Base-by-base conservation (phyloP, 64 coral and sea anemone genomes). In the Actinia tenebrosa region DNA sequence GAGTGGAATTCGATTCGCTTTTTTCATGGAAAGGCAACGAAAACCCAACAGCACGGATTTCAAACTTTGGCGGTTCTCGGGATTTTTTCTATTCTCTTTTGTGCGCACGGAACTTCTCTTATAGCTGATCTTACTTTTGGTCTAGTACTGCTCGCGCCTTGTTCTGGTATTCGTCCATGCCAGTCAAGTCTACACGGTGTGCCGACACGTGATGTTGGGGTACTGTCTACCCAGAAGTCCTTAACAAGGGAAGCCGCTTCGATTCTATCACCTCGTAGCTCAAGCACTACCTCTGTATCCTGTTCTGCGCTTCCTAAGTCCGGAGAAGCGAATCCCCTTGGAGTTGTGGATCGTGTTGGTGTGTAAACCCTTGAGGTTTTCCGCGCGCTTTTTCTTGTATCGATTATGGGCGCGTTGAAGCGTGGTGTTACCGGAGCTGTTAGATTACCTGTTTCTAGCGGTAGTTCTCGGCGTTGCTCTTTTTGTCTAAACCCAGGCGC, bases 211-310 rank as follows among this genome's bases (percentile, higher is more conserved):
- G 80, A 47, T 18, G 7, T 81, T 44, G 26, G 79, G 19, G 27
- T 81, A 45, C 10, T 37, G 37, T 45, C 16, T 18, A 37, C 77
- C 26, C 77, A 0, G 45, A 37, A 43, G 45, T 43, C 27, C 20
- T 17, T 47, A 47, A 44, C 30, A 81, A 0, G 10, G 2, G 47
- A 50, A 50, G 47, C 47, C 47, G 19, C 45, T 30, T 45, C 78
- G 5, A 83, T 83, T 23, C 54, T 26, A 25, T 85, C 83, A 27
- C 83, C 83, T 85, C 83, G 53, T 27, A 85, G 56, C 25, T 85
- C 83, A 85, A 85, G 56, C 54, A 20, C 22, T 44, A 61, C 20
- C 6, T 61, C 83, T 18, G 50, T 62, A 4, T 52, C 45, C 14
- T 83, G 46, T 58, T 83, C 80, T 58, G 19, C 4, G 37, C 45